Evolutionary conservation across 2,888 invertebrate genomes (phyloP).

Genomic region (Trissolcus brochymenae): DNA sequence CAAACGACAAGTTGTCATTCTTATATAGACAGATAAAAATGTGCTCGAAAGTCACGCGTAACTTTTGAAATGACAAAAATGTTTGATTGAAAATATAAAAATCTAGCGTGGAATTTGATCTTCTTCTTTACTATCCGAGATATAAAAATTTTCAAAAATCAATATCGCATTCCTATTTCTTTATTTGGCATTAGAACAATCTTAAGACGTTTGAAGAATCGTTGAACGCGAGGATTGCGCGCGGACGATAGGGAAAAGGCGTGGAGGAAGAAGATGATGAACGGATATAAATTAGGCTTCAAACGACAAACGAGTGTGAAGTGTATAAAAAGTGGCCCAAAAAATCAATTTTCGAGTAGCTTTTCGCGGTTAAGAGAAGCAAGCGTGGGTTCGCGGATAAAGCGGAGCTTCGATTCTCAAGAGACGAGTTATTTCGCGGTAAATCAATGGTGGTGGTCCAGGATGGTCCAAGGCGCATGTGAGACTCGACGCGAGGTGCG

Average conservation of each 20-base stretch:
- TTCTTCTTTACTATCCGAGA: too few relatives aligned
- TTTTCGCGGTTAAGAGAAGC: constrained; percentile 9
- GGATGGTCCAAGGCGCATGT: constrained; percentile 53
- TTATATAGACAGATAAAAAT: too few relatives aligned
- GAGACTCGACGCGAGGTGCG: constrained; percentile 41
- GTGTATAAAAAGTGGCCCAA: constrained; percentile 2
- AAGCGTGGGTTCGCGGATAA: constrained; percentile 13
- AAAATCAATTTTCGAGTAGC: constrained; percentile 26
- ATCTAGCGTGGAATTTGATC: too few relatives aligned
- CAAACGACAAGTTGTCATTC: too few relatives aligned
- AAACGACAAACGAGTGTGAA: background rate
- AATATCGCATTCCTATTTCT: too few relatives aligned
- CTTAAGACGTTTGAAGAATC: too few relatives aligned
- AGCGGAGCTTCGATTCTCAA: constrained; percentile 40
- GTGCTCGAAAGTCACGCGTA: too few relatives aligned
- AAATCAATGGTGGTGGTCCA: constrained; percentile 58
- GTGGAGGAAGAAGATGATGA: background rate
- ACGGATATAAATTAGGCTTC: background rate
- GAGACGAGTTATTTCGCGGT: constrained; percentile 53
- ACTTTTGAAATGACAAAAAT: too few relatives aligned
- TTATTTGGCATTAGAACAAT: background rate
- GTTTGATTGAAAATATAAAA: too few relatives aligned
- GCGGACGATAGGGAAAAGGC: too few relatives aligned
- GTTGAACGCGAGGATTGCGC: too few relatives aligned
- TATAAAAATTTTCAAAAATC: too few relatives aligned